A percentile compares a stretch with the other conserved stretches of the same genome.
Evolutionary conservation across 64 coral and sea anemone genomes (phyloP).

Genomic region (Acropora yongei): DNA sequence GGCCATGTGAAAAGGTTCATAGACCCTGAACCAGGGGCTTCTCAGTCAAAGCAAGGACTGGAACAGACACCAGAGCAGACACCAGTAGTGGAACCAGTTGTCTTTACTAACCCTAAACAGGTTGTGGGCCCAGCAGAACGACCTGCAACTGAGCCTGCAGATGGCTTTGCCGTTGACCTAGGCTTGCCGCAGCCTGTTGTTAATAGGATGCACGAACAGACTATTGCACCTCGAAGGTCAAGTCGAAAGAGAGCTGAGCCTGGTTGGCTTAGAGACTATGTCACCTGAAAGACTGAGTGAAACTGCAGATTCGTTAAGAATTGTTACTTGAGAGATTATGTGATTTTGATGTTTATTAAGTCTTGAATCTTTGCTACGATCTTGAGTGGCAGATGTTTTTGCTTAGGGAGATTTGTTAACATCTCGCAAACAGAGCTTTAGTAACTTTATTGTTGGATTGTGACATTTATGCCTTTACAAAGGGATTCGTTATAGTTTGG

Average conservation of each 20-base stretch:
- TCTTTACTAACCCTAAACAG: not conserved
- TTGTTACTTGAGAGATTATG: not conserved
- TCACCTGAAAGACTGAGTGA: not conserved
- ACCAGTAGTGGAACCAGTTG: not conserved
- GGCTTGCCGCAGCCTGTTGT: not conserved
- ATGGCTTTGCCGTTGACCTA: not conserved
- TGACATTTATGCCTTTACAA: no score
- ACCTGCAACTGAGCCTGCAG: not conserved
- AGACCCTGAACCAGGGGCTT: not conserved
- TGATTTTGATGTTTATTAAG: not conserved
- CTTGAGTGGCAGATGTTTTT: not conserved
- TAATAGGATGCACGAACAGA: not conserved
- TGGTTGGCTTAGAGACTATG: slow-evolving; percentile 31
- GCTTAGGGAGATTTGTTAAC: not conserved
- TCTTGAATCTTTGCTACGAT: not conserved
- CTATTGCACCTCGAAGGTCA: not conserved
- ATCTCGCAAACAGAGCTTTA: no score
- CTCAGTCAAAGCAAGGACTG: not conserved
- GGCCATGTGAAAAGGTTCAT: slow-evolving; percentile 33
- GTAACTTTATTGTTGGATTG: no score
- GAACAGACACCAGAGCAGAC: not conserved
- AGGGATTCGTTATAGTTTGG: no score
- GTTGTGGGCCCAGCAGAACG: not conserved
- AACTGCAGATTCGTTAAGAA: slow-evolving; percentile 7
- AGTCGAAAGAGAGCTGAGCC: not conserved